Conservation (phyloP, 1,140 invertebrate genomes). For the Triops cancriformis region DNA sequence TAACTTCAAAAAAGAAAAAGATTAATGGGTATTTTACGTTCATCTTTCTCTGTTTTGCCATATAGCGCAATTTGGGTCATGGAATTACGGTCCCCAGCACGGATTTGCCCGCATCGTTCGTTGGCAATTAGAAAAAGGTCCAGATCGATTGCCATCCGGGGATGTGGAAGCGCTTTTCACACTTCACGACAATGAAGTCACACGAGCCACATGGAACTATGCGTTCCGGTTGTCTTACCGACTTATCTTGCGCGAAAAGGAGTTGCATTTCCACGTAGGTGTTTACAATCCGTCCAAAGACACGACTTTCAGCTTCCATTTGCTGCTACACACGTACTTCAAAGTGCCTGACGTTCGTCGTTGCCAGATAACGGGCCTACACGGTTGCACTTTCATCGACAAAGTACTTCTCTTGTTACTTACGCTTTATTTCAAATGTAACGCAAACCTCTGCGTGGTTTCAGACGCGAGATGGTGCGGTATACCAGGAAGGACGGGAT, state of each 20-base stretch:
- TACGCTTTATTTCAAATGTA: conserved; percentile 4
- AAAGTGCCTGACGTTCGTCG: conserved; percentile 86
- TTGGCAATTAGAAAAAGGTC: conserved; percentile 81
- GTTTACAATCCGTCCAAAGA: conserved; percentile 87
- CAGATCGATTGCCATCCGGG: conserved; percentile 72
- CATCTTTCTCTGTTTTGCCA: not conserved
- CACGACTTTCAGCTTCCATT: conserved; percentile 80
- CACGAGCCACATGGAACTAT: conserved; percentile 88
- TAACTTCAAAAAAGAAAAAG: not conserved
- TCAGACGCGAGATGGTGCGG: conserved; percentile 66
- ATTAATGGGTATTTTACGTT: not conserved
- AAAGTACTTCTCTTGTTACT: conserved; percentile 55
- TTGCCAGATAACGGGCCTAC: conserved; percentile 80
- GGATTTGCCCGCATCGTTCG: conserved; percentile 84
- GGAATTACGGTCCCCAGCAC: conserved; percentile 86
- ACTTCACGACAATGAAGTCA: conserved; percentile 84
- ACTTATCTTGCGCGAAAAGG: conserved; percentile 78
- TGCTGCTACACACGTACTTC: conserved; percentile 89
- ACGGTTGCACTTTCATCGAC: conserved; percentile 84
- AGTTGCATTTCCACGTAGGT: conserved; percentile 82
- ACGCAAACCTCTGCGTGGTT: conserved; percentile 1
- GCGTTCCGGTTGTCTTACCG: conserved; percentile 59
- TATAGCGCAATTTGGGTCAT: conserved; percentile 85
- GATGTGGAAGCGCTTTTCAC: conserved; percentile 85
- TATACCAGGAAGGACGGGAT: conserved; percentile 78